Evolutionary conservation across 2,797 vertebrate genomes (phyloP).

Genomic region (Hemibagrus guttatus): DNA sequence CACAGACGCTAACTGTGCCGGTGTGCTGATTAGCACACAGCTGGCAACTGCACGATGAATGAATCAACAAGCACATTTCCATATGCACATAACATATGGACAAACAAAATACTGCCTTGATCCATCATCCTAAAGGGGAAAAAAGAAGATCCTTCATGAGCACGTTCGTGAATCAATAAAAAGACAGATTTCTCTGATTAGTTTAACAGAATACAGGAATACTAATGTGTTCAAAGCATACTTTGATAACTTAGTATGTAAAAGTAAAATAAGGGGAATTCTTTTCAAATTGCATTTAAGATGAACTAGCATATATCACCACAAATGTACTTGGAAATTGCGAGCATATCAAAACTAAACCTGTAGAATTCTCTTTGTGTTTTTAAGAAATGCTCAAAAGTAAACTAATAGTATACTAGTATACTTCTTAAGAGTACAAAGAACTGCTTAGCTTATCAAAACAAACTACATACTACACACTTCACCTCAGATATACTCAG

Average conservation of each 20-base stretch:
- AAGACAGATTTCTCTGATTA: neutral
- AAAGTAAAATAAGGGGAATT: neutral
- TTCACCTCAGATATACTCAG: neutral
- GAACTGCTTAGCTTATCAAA: neutral
- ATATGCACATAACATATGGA: slow-evolving; percentile 26
- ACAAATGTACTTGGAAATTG: neutral
- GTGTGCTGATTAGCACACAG: slow-evolving; percentile 21
- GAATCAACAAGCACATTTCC: slow-evolving; percentile 11
- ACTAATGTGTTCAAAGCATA: neutral
- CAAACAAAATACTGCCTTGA: slow-evolving; percentile 4
- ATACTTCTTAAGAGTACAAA: too few species aligned
- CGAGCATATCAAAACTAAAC: neutral
- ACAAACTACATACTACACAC: neutral
- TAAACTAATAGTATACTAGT: too few species aligned
- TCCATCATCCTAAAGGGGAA: neutral
- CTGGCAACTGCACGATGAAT: neutral
- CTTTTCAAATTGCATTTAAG: neutral
- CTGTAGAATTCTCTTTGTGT: neutral
- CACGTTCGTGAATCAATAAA: neutral
- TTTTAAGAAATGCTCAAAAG: too few species aligned
- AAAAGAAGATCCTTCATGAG: slow-evolving; percentile 1
- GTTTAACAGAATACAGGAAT: neutral
- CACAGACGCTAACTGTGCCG: slow-evolving; percentile 15
- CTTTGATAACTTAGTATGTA: too few species aligned
- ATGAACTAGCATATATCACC: neutral